Evolutionary conservation across 2,113 vertebrate genomes (phyloP).

Genomic region (Podiceps cristatus): DNA sequence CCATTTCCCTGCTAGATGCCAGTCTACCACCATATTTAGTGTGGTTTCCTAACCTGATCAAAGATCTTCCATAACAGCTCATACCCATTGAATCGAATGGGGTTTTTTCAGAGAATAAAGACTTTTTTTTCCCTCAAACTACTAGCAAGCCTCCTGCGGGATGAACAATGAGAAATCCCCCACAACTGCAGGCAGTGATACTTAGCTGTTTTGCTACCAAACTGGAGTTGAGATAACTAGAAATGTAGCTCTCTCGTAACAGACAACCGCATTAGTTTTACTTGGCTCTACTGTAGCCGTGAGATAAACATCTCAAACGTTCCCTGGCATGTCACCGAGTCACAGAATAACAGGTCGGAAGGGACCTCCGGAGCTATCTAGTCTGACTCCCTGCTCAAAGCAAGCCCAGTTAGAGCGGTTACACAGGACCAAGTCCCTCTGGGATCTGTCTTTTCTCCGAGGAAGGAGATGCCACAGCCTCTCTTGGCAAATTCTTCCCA

Average conservation of each 20-base stretch:
- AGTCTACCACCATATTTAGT: not conserved
- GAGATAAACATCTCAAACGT: not conserved
- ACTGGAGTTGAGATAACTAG: not conserved
- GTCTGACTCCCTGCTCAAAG: not conserved
- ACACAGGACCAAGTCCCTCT: too few relatives aligned
- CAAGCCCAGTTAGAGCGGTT: too few relatives aligned
- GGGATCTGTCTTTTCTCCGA: not conserved
- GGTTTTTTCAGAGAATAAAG: not conserved
- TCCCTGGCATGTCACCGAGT: not conserved
- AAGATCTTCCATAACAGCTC: not conserved
- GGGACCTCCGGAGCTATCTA: not conserved
- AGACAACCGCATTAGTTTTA: not conserved
- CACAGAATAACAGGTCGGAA: not conserved
- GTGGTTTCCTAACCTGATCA: not conserved
- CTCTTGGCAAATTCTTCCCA: not conserved
- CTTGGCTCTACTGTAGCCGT: not conserved
- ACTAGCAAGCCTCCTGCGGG: not conserved
- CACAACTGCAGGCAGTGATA: not conserved
- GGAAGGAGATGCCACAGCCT: not conserved
- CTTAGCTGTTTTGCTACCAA: not conserved
- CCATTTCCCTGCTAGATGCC: not conserved
- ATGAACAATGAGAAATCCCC: not conserved
- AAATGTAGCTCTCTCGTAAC: not conserved
- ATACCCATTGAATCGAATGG: not conserved
- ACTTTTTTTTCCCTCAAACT: not conserved